Evolutionary conservation across 2,797 vertebrate genomes (phyloP), one percentile per base, ranked within the genome.

Genomic region (Sternotherus odoratus): DNA sequence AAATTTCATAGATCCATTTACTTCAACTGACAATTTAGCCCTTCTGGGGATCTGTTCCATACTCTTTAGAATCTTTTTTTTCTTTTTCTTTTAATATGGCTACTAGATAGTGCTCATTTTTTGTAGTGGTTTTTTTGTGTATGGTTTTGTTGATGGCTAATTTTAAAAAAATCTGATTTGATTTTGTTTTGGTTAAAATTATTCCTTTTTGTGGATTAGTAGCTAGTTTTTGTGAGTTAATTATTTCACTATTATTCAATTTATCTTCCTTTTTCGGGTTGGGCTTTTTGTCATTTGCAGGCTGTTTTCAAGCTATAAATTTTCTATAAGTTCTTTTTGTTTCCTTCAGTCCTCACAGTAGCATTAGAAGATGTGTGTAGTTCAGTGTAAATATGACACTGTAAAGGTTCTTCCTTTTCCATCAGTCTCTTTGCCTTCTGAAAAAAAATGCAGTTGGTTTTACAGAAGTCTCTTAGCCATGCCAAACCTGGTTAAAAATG

Each of bases 361-460:
- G 5, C 17, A 51, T 79, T 77, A 69, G 5, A 72, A 81, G 33
- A 7, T 33, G 33, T 57, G 49, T 48, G 2, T 50, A 12, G 69
- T 89, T 8, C 33, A 57, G 4, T 24, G 50, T 66, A 80, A 82
- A 51, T 84, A 54, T 17, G 15, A 48, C 16, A 3, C 1, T 56
- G n/a, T n/a, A 17, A 74, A 6, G 1, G 81, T 9, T 78, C 6
- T 86, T 91, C 82, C 12, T 56, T 5, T 15, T n/a, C 8, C 56
- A 92, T 74, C 36, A 78, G 66, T 80, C 91, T 84, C 33, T 63
- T n/a, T 63, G 60, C 60, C 60, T 63, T 63, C 8, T n/a, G 60
- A n/a, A 63, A n/a, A 60, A 63, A 82, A 51, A 5, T 87, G 12
- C 33, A 3, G 74, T 74, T 90, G 53, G 69, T 91, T 92, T 92